These are phyloP conservation scores for Sarcophaga variegata DNA, from an alignment of 2,888 invertebrate species.

Conservation along the genomic window DNA sequence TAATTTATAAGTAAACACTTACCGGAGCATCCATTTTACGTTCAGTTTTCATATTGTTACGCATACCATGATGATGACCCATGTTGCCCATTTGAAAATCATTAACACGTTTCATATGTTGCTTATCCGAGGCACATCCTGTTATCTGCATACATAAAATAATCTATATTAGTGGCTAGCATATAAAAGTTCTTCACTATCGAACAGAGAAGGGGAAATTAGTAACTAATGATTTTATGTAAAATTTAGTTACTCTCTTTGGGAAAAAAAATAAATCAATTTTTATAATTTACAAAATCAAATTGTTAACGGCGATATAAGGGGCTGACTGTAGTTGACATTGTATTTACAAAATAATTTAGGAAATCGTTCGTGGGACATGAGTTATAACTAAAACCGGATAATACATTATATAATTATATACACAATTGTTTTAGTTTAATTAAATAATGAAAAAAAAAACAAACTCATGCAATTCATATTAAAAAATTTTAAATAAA, in stretches of 20 bases:
- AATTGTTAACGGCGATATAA: slow-evolving; percentile 11
- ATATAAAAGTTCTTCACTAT: slow-evolving; percentile 70
- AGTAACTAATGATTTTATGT: slow-evolving; percentile 76
- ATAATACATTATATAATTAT: neutral
- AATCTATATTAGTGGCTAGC: slow-evolving; percentile 78
- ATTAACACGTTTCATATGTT: slow-evolving; percentile 88
- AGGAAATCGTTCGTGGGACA: slow-evolving; percentile 15
- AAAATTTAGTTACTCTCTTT: slow-evolving; percentile 58
- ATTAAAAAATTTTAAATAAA: neutral
- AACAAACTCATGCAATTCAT: slow-evolving; percentile 43
- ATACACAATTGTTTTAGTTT: neutral
- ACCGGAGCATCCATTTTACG: slow-evolving; percentile 91
- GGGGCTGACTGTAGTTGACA: slow-evolving; percentile 6
- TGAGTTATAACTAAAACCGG: slow-evolving; percentile 64
- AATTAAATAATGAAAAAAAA: slow-evolving; percentile 15
- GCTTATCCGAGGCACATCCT: slow-evolving; percentile 89
- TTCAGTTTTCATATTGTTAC: slow-evolving; percentile 86
- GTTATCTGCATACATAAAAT: slow-evolving; percentile 85
- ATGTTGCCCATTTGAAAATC: slow-evolving; percentile 94
- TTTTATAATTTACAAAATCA: slow-evolving; percentile 53
- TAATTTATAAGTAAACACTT: slow-evolving; percentile 76
- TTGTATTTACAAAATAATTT: slow-evolving; percentile 40
- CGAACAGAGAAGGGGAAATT: slow-evolving; percentile 72
- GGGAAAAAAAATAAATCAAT: slow-evolving; percentile 41
- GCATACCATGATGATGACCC: slow-evolving; percentile 82